Evolutionary conservation across 2,113 vertebrate species (phyloP), one percentile per base, ranked within the genome.

Genomic region (Amazona vittata): DNA sequence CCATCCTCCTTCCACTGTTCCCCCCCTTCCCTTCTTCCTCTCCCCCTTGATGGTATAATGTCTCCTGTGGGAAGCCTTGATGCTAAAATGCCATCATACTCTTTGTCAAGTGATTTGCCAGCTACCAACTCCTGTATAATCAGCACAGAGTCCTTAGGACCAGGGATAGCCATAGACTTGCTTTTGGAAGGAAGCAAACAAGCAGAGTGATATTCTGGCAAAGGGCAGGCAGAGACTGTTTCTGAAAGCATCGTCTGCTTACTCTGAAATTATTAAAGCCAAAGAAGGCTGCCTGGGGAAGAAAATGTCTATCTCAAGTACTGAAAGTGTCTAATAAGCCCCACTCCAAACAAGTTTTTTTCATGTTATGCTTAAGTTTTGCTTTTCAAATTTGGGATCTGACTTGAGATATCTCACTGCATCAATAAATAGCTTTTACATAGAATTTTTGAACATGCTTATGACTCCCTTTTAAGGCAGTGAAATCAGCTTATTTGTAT

Each of bases 61-160:
- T 75, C 97, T 98, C 98, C 98, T 93, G 87, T 95, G 98, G 97
- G 97, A 98, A 97, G 93, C 86, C 35, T 90, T 81, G 94, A 95
- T 93, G 94, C 96, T 96, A 83, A 95, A 96, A 97, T 25, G 67
- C 83, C 79, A 49, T 69, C 25, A 24, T 63, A 26, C 91, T 94
- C 87, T 89, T 76, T 97, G 89, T 93, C 93, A 86, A 96, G 91
- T 93, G 96, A 86, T 93, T 96, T 97, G 62, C 77, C 9, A 1
- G 57, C 77, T 71, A 74, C 69, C 81, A 63, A 80, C 77, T 81
- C 77, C 69, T 39, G 50, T 62, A 39, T 60, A 90, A 89, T 47
- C 80, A 60, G 59, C 5, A 0, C n/a, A 35, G 49, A 47, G 24
- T 76, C 37, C 31, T 47, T 7, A 17, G 82, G 83, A 91, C 0